These are phyloP conservation scores for Zaprionus taronus DNA, from an alignment of 1,140 invertebrate species.

Conservation along the genomic window DNA sequence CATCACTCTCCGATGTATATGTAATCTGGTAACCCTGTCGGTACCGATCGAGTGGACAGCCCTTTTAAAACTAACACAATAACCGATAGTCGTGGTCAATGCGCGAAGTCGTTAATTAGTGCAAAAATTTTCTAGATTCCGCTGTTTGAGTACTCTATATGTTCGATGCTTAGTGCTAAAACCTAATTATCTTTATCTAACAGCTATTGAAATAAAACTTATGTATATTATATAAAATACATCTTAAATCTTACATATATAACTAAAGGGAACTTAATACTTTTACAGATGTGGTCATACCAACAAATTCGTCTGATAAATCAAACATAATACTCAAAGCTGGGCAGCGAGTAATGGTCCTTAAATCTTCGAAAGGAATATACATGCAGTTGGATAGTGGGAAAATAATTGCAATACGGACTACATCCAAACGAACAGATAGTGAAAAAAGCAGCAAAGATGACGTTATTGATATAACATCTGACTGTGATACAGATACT, in stretches of 20 bases:
- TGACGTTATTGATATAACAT: slow-evolving; percentile 80
- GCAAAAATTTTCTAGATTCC: too few species aligned
- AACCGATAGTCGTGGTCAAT: too few species aligned
- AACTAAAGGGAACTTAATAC: not conserved
- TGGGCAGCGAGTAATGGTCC: slow-evolving; percentile 96
- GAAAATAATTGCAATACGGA: slow-evolving; percentile 96
- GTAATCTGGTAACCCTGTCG: too few species aligned
- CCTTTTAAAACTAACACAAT: too few species aligned
- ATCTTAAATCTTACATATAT: not conserved
- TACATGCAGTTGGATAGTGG: slow-evolving; percentile 97
- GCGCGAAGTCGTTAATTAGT: too few species aligned
- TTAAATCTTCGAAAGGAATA: slow-evolving; percentile 97
- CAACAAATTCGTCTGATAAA: slow-evolving; percentile 94
- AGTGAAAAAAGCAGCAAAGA: slow-evolving; percentile 62
- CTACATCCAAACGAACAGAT: slow-evolving; percentile 68
- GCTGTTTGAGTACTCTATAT: too few species aligned
- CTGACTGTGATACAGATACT: slow-evolving; percentile 67
- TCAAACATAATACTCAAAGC: slow-evolving; percentile 94
- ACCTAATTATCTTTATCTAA: too few species aligned
- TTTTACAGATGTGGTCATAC: slow-evolving; percentile 94
- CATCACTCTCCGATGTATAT: too few species aligned
- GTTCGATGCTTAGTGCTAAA: too few species aligned
- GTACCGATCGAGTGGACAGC: too few species aligned
- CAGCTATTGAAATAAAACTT: too few species aligned
- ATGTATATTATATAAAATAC: too few species aligned